Evolutionary conservation across 1,140 invertebrate species (phyloP), one percentile per base, ranked within the genome.

Genomic region (Achroia grisella): DNA sequence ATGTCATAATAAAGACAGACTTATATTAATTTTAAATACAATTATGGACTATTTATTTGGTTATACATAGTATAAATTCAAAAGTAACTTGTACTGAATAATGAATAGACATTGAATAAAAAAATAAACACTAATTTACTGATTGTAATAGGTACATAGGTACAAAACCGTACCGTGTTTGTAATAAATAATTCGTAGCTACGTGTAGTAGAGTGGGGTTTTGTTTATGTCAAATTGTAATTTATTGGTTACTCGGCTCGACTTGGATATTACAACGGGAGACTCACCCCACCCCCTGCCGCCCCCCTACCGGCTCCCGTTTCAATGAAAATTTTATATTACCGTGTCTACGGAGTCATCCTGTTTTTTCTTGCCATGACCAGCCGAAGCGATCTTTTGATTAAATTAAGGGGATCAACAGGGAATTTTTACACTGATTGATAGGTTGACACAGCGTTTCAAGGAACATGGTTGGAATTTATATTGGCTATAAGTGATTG

Each of bases 161-260:
- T 23, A 23, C 17, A 23, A 23, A 23, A 23, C 39, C 44, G 44
- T 49, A 39, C 33, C 49, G 52, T 58, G 50, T 68, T 68, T 59
- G 70, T 55, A 67, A 81, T 81, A 81, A 78, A 78, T 78, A 75
- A 78, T 78, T 75, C 74, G 48, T 48, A 52, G 59, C 62, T 61
- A 64, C 71, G 63, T 70, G 67, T 68, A 59, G 56, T 59, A 54
- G 60, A 62, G 68, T 65, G 65, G 71, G 71, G 71, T 75, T 77
- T 81, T 81, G 74, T 81, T 78, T 76, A 66, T 73, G 74, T 81
- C 72, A 81, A 81, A 78, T 77, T 77, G 74, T 81, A 81, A 81
- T 81, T 77, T 81, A 81, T 81, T 67, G 74, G 72, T 71, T 75
- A 69, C 70, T 69, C 68, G 65, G 62, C 62, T 68, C 71, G 62